Percentiles rank a stretch among this genome's conserved stretches.
Evolutionary conservation across 2,888 invertebrate genomes (phyloP).

Genomic region (Acanthococcus lagerstroemiae): DNA sequence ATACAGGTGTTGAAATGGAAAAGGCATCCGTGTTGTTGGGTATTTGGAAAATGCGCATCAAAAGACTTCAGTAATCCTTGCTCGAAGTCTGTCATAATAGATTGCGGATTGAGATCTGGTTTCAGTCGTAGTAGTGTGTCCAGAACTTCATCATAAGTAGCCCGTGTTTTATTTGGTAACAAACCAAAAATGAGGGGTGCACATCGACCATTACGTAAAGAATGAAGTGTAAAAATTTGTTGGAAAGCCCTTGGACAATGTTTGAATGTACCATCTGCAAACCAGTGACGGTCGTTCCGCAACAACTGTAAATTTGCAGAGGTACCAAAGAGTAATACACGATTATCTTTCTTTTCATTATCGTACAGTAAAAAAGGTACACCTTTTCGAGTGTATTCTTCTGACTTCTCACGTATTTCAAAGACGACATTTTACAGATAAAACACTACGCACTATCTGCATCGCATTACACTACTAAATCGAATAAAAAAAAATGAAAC

Average conservation of each 20-base stretch:
- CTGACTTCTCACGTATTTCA: too few relatives aligned
- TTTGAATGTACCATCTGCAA: background rate
- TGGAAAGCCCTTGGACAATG: background rate
- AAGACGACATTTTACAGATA: too few relatives aligned
- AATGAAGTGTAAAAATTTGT: background rate
- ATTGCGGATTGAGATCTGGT: background rate
- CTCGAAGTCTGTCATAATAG: background rate
- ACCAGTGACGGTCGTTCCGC: too few relatives aligned
- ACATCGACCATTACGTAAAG: background rate
- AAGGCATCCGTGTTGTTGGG: conserved; percentile 1
- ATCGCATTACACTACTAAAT: too few relatives aligned
- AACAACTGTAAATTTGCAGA: too few relatives aligned
- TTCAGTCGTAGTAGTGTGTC: background rate
- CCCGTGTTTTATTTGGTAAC: background rate
- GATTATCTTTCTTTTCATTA: too few relatives aligned
- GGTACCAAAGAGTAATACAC: too few relatives aligned
- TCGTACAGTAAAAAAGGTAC: too few relatives aligned
- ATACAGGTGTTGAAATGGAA: conserved; percentile 4
- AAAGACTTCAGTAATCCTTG: conserved; percentile 6
- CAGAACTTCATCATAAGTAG: background rate
- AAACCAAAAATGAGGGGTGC: background rate
- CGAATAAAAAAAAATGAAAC: too few relatives aligned
- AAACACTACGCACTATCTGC: too few relatives aligned
- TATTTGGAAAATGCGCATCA: background rate
- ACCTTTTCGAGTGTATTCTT: too few relatives aligned